phyloP scores from a whole-genome alignment of 2,888 invertebrate species.

The Tenthredo livida region DNA sequence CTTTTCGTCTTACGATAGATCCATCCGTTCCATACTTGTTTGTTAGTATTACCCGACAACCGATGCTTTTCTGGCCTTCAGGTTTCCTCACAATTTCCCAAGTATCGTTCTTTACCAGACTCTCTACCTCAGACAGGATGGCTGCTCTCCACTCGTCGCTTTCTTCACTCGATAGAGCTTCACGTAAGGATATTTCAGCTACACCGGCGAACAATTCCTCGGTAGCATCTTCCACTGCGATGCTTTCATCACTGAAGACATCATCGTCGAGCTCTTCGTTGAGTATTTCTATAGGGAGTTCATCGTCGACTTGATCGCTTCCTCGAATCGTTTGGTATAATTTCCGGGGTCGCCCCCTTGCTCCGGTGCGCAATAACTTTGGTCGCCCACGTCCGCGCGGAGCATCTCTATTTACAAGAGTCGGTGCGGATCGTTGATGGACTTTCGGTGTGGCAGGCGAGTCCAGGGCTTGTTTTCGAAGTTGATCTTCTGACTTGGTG shows the following conservation, averaged over 20 bases:
- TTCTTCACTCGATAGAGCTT: constrained; percentile 42
- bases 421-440: too few relatives aligned
- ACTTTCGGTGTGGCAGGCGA: too few relatives aligned
- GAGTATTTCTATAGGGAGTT: background rate
- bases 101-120: constrained; percentile 47
- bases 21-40: constrained; percentile 47
- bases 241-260: background rate
- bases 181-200: constrained; percentile 40
- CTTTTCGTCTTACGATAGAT: constrained; percentile 39
- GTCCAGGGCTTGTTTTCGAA: too few relatives aligned
- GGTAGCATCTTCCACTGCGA: too few relatives aligned
- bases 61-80: constrained; percentile 3
- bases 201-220: constrained; percentile 19
- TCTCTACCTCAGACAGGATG: constrained; percentile 42
- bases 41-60: constrained; percentile 43
- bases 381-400: too few relatives aligned
- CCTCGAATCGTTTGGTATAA: too few relatives aligned
- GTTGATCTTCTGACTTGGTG: too few relatives aligned
- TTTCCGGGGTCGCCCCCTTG: too few relatives aligned
- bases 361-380: too few relatives aligned
- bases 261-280: background rate
- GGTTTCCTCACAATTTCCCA: constrained; percentile 20
- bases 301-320: too few relatives aligned
- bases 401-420: too few relatives aligned
- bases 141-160: constrained; percentile 46